phyloP scores from a whole-genome alignment of 2,888 invertebrate genomes.

The Conus canariensis region DNA sequence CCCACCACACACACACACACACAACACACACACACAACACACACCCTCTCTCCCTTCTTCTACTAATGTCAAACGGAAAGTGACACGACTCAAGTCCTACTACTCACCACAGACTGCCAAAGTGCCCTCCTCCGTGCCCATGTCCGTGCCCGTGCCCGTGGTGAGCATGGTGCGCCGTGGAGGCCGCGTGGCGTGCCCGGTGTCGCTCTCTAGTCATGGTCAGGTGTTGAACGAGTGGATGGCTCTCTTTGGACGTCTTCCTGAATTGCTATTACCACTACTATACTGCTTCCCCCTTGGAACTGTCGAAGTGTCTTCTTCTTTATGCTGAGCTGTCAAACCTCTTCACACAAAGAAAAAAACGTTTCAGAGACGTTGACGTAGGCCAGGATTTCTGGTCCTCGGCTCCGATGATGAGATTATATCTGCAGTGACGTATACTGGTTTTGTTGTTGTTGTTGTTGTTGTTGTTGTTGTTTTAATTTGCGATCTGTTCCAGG shows the following conservation, averaged over 20 bases:
- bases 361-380: too few relatives aligned
- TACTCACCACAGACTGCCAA: conserved; percentile 46
- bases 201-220: conserved; percentile 43
- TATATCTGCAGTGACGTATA: too few relatives aligned
- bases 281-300: not conserved
- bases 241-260: not conserved
- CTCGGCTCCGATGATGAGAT: too few relatives aligned
- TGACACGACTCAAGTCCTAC: not conserved
- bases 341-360: too few relatives aligned
- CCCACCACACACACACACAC: not conserved
- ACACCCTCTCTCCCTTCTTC: too few relatives aligned
- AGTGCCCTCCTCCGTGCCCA: conserved; percentile 42
- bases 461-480: too few relatives aligned
- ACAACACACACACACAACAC: not conserved
- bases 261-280: not conserved
- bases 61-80: too few relatives aligned
- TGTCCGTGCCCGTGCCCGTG: conserved; percentile 45
- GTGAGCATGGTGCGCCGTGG: conserved; percentile 41
- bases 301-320: not conserved
- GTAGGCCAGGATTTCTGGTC: too few relatives aligned
- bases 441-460: too few relatives aligned
- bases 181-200: conserved; percentile 41
- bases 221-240: too few relatives aligned
- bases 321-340: too few relatives aligned
- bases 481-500: too few relatives aligned